Base-by-base conservation (phyloP, 2,797 vertebrate genomes). In the Semaprochilodus insignis region DNA sequence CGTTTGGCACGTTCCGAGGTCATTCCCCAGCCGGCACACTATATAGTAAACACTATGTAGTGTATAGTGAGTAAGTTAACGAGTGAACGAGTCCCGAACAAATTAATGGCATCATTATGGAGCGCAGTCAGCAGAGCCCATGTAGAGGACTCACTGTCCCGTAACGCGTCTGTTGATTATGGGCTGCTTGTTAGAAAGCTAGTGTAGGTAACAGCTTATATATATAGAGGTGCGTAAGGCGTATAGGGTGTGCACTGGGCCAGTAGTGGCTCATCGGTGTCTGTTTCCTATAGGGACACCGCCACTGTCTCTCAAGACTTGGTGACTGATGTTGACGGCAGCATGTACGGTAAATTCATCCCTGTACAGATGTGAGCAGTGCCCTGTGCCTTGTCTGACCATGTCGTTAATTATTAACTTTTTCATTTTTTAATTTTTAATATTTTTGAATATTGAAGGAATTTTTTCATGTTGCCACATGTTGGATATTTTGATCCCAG, bases 371-470 rank as follows among this genome's bases (percentile, higher is more conserved):
- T 69, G 0, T 19, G 65, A 77, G 52, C 52, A 17, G 71, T 69
- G 80, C 27, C 65, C 77, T 82, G 80, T 88, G 87, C 85, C 81
- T 83, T 83, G 59, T 81, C 40, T 76, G 48, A n/a, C 62, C 21
- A 74, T 79, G 54, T 79, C 72, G 67, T 44, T 78, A 19, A 65
- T 62, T 10, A 70, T 81, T 60, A 44, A 65, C 27, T 77, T 84
- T 81, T 76, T 80, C 81, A 52, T 59, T 59, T 25, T 15, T 80
- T 31, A 63, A 74, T 84, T 76, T 67, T 62, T 44, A 40, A 3
- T 44, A 80, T 84, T 84, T 81, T 67, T 16, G 4, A 65, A 19
- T 6, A 34, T 23, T 17, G 27, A 16, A 27, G 59, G 59, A 27
- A 10, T 62, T 25, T 25, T 55, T 17, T 55, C 13, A 16, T 31